Conservation (phyloP, 2,888 invertebrate genomes). For the Hyposoter didymator region DNA sequence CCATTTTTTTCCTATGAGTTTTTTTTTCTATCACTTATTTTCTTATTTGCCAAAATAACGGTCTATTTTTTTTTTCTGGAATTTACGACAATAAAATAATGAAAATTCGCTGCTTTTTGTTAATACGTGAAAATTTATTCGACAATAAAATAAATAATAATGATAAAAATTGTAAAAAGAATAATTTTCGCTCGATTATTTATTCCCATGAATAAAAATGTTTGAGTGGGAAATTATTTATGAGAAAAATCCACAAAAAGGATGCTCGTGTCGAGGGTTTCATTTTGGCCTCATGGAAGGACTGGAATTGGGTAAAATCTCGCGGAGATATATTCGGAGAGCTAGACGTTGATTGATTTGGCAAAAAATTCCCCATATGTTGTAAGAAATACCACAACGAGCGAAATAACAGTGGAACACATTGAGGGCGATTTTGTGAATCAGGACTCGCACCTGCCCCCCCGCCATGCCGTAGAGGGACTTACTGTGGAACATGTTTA, state of each 20-base stretch:
- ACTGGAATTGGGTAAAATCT: constrained; percentile 8
- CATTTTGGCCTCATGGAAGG: neutral
- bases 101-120: neutral
- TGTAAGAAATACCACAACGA: constrained; percentile 9
- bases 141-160: too few relatives aligned
- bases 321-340: neutral
- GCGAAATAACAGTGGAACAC: constrained; percentile 22
- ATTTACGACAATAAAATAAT: neutral
- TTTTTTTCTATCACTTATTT: neutral
- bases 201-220: neutral
- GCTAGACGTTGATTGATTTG: constrained; percentile 28
- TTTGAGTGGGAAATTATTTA: neutral
- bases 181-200: neutral
- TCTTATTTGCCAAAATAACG: neutral
- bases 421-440: constrained; percentile 45
- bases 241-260: neutral
- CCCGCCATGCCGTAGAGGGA: neutral
- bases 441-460: constrained; percentile 43
- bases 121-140: neutral
- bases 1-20: neutral
- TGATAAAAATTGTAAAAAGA: neutral
- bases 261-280: neutral
- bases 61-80: neutral
- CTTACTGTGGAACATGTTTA: neutral
- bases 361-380: constrained; percentile 27